Base-by-base conservation (phyloP, 1,140 invertebrate species). In the Conus ventricosus region DNA sequence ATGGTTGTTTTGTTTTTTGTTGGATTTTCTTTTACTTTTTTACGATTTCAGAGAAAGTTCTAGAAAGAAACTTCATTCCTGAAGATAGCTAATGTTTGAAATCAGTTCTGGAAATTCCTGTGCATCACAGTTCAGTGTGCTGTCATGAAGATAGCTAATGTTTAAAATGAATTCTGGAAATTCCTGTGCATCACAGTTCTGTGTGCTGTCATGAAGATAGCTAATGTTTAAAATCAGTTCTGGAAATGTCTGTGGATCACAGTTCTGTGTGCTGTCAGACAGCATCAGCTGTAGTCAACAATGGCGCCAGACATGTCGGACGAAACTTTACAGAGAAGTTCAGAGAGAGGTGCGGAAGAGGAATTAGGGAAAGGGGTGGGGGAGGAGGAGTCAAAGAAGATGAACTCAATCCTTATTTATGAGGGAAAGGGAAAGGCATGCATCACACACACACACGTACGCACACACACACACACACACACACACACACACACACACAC, bases 321-420 rank as follows among this genome's bases (percentile, higher is more conserved):
- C 13, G 54, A 84, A 51, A n/a, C 2, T n/a, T 51, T n/a, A 84
- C 15, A 55, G 54, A 55, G 6, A 84, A 51, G n/a, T 15, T 51
- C 25, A 84, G 27, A 84, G 54, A 55, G 54, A 84, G 82, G 54
- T 15, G 54, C 15, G 54, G 82, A 84, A 51, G 54, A n/a, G n/a
- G 23, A 84, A 51, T 17, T 8, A 84, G 82, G 54, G 23, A 84
- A n/a, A 55, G 23, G 54, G 54, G 82, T 20, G 54, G 54, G 54
- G 54, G 82, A 53, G 82, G 54, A 13, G 54, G 1, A 84, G 51
- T 51, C 15, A 55, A n/a, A 84, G 51, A 84, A 57, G 54, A 54
- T 51, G 27, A 55, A 17, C 27, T 27, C 13, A 57, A 53, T 86
- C 57, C 17, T 27, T 39, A 63, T 53, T 25, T 27, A 53, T 86